Evolutionary conservation across 2,113 vertebrate species (phyloP).

Genomic region (Elanus axillaris): DNA sequence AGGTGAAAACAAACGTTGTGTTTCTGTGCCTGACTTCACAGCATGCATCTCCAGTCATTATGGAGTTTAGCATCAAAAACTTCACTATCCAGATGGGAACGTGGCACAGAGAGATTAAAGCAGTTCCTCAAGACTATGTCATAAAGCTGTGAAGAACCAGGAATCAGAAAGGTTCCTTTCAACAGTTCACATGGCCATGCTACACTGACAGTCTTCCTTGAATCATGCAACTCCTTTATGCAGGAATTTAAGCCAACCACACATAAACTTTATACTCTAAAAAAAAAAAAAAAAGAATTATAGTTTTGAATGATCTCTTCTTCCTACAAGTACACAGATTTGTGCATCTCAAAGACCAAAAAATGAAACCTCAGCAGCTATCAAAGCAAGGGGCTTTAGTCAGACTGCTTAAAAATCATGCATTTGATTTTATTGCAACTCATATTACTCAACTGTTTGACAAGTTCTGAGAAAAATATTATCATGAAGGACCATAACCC

Average conservation of each 20-base stretch:
- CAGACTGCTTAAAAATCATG: neutral
- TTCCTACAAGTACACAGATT: neutral
- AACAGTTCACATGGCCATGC: neutral
- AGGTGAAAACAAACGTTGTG: neutral
- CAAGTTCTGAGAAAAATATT: neutral
- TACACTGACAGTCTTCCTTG: neutral
- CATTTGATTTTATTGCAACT: neutral
- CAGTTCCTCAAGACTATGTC: neutral
- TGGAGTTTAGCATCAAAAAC: neutral
- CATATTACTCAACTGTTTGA: neutral
- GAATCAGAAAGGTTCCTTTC: neutral
- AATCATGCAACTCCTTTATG: neutral
- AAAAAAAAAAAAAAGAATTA: neutral
- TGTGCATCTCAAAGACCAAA: neutral
- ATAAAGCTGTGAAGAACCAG: neutral
- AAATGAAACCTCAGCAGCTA: neutral
- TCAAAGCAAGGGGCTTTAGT: neutral
- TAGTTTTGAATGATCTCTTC: neutral
- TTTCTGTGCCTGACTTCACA: neutral
- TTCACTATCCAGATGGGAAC: neutral
- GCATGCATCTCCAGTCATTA: neutral
- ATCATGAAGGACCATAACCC: neutral
- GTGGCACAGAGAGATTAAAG: neutral
- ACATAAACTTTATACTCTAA: neutral
- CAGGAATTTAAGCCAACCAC: neutral